Evolutionary conservation across 2,113 vertebrate genomes (phyloP), one percentile per base, ranked within the genome.

Genomic region (Burhinus oedicnemus): DNA sequence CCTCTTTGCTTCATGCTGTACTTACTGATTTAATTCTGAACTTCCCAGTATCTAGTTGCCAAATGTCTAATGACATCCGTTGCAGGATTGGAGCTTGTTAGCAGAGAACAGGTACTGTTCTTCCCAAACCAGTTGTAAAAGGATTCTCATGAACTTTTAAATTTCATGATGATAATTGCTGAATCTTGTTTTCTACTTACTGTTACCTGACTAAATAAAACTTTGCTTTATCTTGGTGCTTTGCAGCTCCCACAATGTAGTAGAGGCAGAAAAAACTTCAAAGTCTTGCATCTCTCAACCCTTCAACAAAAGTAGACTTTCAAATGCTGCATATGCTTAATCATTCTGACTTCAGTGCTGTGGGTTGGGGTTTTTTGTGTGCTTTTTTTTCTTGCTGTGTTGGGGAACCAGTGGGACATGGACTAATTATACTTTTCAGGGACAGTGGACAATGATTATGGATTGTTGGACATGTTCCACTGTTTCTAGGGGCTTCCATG

Each of bases 391-490:
- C 38, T 58, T 68, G 38, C 44, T 85, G 36, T 12, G 5, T 52
- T 87, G 85, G 71, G 88, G 82, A 93, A 61, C 64, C 81, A 90
- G 26, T 90, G 75, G 82, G 90, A 94, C 84, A 77, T 92, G 93
- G 54, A 88, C 75, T 96, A 95, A 97, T 96, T 96, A 93, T 12
- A 70, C 93, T 96, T 90, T 93, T 93, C 90, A 88, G 93, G 76
- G 92, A 74, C 90, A 95, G 96, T 88, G 58, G 82, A 90, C 92
- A 94, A 70, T 81, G 71, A 80, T 92, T 96, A 89, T 95, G 95
- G 96, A 83, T 96, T 96, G 90, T 95, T 97, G 96, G 93, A 95
- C 81, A 42, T 52, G 51, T 92, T 96, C 97, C 95, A 96, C 95
- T 94, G 95, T 97, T 97, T 91, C 93, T 85, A 96, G 87, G 96